A percentile compares a stretch with the other conserved stretches of the same genome.
These are phyloP conservation scores for Trypoxylus dichotomus DNA, from an alignment of 1,140 invertebrate genomes.

Conservation along the genomic window DNA sequence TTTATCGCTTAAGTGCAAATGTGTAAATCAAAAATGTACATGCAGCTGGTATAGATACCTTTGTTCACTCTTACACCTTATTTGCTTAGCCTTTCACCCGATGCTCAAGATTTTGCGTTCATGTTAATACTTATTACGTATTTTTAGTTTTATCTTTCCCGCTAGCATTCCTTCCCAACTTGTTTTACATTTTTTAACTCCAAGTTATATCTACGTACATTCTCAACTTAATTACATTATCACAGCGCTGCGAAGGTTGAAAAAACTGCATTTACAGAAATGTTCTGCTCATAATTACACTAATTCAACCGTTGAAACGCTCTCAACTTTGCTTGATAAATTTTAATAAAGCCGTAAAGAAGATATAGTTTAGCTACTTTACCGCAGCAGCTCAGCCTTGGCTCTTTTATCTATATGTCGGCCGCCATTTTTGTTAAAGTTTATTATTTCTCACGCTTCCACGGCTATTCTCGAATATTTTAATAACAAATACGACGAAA, in stretches of 20 bases:
- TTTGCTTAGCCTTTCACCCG: neutral
- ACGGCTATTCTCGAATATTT: neutral
- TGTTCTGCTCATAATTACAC: neutral
- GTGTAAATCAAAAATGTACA: too few relatives aligned
- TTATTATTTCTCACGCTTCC: slow-evolving; percentile 14
- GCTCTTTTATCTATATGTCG: neutral
- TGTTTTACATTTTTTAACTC: neutral
- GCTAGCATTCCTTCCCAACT: neutral
- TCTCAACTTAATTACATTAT: neutral
- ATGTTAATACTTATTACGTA: neutral
- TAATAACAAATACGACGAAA: slow-evolving; percentile 15
- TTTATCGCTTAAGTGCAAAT: too few relatives aligned
- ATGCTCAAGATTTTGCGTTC: neutral
- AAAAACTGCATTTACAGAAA: neutral
- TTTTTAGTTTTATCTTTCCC: neutral
- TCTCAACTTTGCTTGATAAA: slow-evolving; percentile 15
- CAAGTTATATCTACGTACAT: neutral
- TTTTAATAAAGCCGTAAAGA: slow-evolving; percentile 17
- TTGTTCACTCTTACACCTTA: neutral
- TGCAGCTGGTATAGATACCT: too few relatives aligned
- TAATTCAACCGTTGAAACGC: neutral
- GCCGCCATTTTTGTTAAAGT: neutral
- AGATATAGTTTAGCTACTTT: slow-evolving; percentile 3
- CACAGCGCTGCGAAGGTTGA: neutral
- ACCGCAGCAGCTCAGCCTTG: neutral